A percentile compares a stretch with the other conserved stretches of the same genome.
Conservation (phyloP, 92 coral and sea anemone species). For the Epizoanthus stellaris region DNA sequence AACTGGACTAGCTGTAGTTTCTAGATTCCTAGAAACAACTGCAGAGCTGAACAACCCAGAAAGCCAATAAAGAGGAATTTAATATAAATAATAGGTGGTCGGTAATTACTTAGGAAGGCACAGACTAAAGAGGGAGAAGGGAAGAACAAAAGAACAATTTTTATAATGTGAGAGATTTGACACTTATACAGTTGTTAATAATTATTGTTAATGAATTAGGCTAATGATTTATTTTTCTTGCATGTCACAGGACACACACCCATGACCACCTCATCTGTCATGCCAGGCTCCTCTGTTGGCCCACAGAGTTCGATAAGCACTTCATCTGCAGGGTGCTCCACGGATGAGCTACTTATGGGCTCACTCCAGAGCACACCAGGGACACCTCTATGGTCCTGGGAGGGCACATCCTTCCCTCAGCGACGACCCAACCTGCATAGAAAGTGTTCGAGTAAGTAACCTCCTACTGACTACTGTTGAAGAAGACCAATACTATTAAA, state of each 20-base stretch:
- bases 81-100: too few species aligned
- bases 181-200: too few species aligned
- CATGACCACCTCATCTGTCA: neutral
- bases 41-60: too few species aligned
- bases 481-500: neutral
- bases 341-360: conserved; percentile 76
- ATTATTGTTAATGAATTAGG: neutral
- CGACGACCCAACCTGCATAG: conserved; percentile 42
- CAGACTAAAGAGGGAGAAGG: too few species aligned
- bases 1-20: too few species aligned
- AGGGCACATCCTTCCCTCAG: conserved; percentile 1
- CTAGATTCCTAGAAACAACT: too few species aligned
- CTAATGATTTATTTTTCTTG: neutral
- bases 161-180: too few species aligned
- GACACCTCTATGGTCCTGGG: conserved; percentile 36
- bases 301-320: conserved; percentile 17
- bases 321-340: conserved; percentile 49
- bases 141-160: too few species aligned
- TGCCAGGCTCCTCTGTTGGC: neutral
- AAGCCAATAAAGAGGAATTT: too few species aligned
- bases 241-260: neutral
- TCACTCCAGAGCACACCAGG: conserved; percentile 74
- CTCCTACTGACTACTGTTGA: neutral
- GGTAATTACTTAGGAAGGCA: too few species aligned
- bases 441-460: conserved; percentile 67